Evolutionary conservation across 2,113 vertebrate species (phyloP), one percentile per base, ranked within the genome.

Genomic region (Calyptommatus sinebrachiatus): DNA sequence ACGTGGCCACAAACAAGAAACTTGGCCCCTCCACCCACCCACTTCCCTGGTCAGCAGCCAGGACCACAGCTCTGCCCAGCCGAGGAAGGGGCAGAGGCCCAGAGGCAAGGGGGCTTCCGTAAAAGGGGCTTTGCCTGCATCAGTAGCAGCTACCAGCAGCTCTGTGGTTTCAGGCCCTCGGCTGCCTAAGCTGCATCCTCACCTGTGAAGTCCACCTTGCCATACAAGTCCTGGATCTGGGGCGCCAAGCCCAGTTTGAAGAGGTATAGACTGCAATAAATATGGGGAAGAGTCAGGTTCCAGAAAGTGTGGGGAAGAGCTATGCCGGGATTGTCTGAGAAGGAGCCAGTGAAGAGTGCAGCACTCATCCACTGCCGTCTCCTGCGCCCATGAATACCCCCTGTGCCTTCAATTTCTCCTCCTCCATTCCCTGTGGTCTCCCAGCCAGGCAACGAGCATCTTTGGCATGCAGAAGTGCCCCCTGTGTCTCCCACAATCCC

Each of bases 161-260:
- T 8, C 48, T 41, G 41, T 16, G 65, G 35, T 8, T 31, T 65
- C 53, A 57, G 53, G 53, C 53, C 53, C 66, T 41, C 7, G 29
- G 3, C 24, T 35, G 3, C 18, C 14, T 6, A 2, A 14, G 26
- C 21, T 57, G 2, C 35, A 26, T 21, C 68, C 94, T 97, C 90
- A 99, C 98, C 98, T 91, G 98, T 99, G 90, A 99, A 99, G 88
- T 97, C 98, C 10, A 99, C 98, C 89, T 99, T 99, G 82, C 98
- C 98, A 70, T 99, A 99, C 45, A 99, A 95, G 89, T 99, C 98
- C 92, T 99, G 96, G 89, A 99, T 99, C 94, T 99, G 98, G 1
- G 98, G 98, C 0, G 98, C 98, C 84, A 99, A 94, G 66, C 98
- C 98, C 41, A 99, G 94, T 91, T 99, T 99, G 92, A 99, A 99